Conservation (phyloP, 2,888 invertebrate genomes). For the Epinotia ramella region DNA sequence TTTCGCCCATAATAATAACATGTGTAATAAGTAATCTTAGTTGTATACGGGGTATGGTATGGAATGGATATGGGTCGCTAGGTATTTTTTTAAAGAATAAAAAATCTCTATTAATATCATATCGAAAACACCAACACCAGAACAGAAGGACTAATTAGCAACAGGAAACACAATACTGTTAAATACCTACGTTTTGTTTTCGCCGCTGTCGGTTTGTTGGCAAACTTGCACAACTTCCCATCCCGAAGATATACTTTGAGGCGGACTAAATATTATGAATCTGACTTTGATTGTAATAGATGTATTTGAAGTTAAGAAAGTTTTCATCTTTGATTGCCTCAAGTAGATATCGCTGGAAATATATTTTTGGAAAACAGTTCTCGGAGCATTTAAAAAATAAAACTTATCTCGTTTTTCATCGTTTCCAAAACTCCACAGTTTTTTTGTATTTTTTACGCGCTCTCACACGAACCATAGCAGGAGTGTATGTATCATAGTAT, state of each 20-base stretch:
- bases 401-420: slow-evolving; percentile 27
- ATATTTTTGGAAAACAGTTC: slow-evolving; percentile 11
- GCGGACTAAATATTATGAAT: slow-evolving; percentile 17
- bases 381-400: slow-evolving; percentile 18
- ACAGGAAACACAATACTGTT: background rate
- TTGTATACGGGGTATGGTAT: no score
- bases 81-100: no score
- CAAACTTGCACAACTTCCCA: slow-evolving; percentile 1
- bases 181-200: background rate
- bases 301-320: slow-evolving; percentile 1
- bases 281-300: slow-evolving; percentile 21
- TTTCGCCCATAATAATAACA: no score
- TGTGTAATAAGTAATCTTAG: no score
- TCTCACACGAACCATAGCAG: slow-evolving; percentile 67
- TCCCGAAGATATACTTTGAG: background rate
- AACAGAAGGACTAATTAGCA: background rate
- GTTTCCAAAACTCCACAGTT: slow-evolving; percentile 57
- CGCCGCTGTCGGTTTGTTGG: background rate
- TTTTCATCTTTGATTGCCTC: slow-evolving; percentile 1
- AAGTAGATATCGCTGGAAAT: background rate
- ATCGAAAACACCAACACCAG: background rate
- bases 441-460: slow-evolving; percentile 78
- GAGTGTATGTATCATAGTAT: slow-evolving; percentile 77
- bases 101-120: background rate
- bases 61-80: no score